Evolutionary conservation across 1,140 invertebrate genomes (phyloP), one percentile per base, ranked within the genome.

Genomic region (Trichomalopsis sarcophagae): DNA sequence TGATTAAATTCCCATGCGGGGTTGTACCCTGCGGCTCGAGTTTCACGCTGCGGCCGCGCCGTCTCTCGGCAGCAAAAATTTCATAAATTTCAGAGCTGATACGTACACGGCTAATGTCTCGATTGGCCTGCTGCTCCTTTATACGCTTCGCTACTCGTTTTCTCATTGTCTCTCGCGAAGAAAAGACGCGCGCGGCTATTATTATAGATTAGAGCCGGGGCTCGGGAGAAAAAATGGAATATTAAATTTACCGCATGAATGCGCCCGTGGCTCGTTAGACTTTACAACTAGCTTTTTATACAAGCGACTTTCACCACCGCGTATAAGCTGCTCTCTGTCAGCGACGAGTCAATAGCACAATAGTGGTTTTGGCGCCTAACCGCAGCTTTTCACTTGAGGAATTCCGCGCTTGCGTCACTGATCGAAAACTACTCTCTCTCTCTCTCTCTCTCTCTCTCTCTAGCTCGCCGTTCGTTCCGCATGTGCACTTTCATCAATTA

Each of bases 1-100:
- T 78, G 76, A 78, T 78, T 78, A 78, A 78, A 78, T 78, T 78
- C 76, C 50, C 76, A 50, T 77, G 23, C 4, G n/a, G 23, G 44
- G 27, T 23, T 30, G 50, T 10, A 62, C 55, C 55, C 21, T 9
- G 2, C 5, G 44, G 36, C 44, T 77, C 75, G 75, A 40, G 44
- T 77, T 77, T 77, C 75, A 44, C 30, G 50, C 33, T 21, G 55
- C 17, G 17, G 55, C 21, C 7, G 6, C 17, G 27, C 27, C 27
- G 27, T n/a, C 2, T 62, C 55, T 62, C 55, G 55, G 17, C 3
- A n/a, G 71, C 33, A 82, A 82, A 82, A 82, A 82, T 82, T 82
- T 74, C 80, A 82, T 82, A 74, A 73, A 75, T 82, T 71, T 71
- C 68, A 71, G 47, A 30, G 5, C 21, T 27, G 44, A 21, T 23